phyloP scores from a whole-genome alignment of 2,797 vertebrate genomes.

The Helicolenus hilgendorfi region DNA sequence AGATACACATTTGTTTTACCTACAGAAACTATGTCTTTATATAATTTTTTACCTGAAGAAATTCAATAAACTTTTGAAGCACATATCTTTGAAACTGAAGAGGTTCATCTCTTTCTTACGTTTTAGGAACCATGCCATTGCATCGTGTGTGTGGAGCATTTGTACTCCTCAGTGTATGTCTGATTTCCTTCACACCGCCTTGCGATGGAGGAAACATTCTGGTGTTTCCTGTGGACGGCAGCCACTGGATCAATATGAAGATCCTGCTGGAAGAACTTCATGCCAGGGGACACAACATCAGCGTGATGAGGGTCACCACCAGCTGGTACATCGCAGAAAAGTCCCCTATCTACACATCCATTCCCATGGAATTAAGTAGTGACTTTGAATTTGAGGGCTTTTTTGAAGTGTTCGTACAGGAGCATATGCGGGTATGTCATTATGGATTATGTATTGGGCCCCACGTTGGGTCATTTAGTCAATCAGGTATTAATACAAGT shows the following conservation, averaged over 20 bases:
- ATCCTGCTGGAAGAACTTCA: constrained; percentile 84
- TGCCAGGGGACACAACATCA: constrained; percentile 81
- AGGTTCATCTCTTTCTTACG: background rate
- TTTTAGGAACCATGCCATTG: constrained; percentile 36
- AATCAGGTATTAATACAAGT: background rate
- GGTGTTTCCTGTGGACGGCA: constrained; percentile 84
- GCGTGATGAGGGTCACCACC: constrained; percentile 70
- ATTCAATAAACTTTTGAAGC: background rate
- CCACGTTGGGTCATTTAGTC: background rate
- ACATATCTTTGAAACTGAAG: background rate
- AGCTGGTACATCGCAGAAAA: constrained; percentile 84
- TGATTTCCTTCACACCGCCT: constrained; percentile 34
- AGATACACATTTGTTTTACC: background rate
- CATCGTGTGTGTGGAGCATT: background rate
- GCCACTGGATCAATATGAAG: constrained; percentile 89
- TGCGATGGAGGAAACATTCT: constrained; percentile 83
- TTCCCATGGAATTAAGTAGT: constrained; percentile 34
- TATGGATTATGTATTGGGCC: background rate
- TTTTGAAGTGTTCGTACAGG: constrained; percentile 56
- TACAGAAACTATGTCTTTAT: background rate
- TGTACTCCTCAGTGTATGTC: constrained; percentile 19
- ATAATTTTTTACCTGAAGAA: background rate
- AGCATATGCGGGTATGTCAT: constrained; percentile 60
- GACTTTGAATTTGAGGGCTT: constrained; percentile 6
- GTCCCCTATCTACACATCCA: constrained; percentile 78